Conservation (phyloP, 2,113 vertebrate species). For the Eulemur rufifrons region DNA sequence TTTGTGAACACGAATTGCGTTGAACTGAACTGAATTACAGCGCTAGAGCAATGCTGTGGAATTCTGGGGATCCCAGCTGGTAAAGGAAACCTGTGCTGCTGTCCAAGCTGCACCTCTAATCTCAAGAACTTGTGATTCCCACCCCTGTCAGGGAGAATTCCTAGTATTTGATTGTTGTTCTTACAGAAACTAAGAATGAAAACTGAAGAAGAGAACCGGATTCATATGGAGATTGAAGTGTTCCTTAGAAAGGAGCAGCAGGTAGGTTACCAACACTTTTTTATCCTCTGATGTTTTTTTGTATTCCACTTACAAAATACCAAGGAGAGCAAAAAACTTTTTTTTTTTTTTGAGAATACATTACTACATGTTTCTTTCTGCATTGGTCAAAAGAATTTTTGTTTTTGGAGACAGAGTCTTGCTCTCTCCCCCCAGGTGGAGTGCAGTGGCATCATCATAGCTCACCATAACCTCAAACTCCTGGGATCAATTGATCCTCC, state of each 20-base stretch:
- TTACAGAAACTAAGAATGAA: constrained; percentile 83
- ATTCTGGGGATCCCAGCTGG: background rate
- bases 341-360: background rate
- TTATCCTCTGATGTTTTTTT: background rate
- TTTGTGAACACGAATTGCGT: background rate
- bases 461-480: too few species aligned
- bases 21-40: background rate
- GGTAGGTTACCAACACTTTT: constrained; percentile 72
- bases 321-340: background rate
- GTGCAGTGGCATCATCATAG: too few species aligned
- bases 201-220: constrained; percentile 84
- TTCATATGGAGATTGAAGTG: constrained; percentile 83
- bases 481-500: too few species aligned
- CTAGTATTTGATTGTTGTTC: background rate
- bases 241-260: constrained; percentile 86
- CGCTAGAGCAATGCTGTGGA: too few species aligned
- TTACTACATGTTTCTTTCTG: too few species aligned
- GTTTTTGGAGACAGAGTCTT: too few species aligned
- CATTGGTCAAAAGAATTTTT: too few species aligned
- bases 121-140: background rate
- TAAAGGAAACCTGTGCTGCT: background rate
- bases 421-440: too few species aligned
- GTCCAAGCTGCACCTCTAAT: background rate
- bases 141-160: background rate
- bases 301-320: background rate